Conservation (phyloP, 2,888 invertebrate species). For the Phalera bucephala region DNA sequence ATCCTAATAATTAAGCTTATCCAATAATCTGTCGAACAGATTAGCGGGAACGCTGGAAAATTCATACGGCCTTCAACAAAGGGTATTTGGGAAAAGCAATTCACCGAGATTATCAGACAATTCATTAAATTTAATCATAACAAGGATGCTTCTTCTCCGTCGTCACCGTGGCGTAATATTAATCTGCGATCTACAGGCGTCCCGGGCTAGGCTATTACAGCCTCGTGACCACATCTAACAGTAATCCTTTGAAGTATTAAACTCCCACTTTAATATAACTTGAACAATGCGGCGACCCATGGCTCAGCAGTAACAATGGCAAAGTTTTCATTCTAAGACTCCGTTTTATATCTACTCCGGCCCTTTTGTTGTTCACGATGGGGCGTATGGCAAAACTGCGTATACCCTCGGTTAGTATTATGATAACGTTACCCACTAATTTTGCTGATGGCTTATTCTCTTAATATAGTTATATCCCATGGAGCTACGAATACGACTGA, state of each 20-base stretch:
- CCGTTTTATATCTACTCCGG: constrained; percentile 62
- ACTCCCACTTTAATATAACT: constrained; percentile 74
- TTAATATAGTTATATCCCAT: constrained; percentile 3
- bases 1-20: too few relatives aligned
- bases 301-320: constrained; percentile 69
- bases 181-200: constrained; percentile 45
- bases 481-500: not conserved
- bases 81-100: constrained; percentile 14
- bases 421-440: constrained; percentile 56
- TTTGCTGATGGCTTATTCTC: constrained; percentile 39
- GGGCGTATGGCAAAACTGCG: constrained; percentile 41
- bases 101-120: constrained; percentile 24
- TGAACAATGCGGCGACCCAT: constrained; percentile 71
- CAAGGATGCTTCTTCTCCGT: constrained; percentile 21
- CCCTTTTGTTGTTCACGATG: constrained; percentile 57
- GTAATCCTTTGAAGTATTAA: constrained; percentile 76
- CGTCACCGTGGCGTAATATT: constrained; percentile 45
- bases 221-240: constrained; percentile 61
- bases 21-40: not conserved
- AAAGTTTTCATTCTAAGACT: constrained; percentile 73
- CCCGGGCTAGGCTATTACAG: constrained; percentile 44
- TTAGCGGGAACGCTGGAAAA: not conserved
- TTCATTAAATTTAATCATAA: constrained; percentile 37
- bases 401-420: constrained; percentile 53
- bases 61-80: not conserved